These are phyloP conservation scores for Mayetiola destructor DNA, from an alignment of 2,888 invertebrate species.

Conservation along the genomic window DNA sequence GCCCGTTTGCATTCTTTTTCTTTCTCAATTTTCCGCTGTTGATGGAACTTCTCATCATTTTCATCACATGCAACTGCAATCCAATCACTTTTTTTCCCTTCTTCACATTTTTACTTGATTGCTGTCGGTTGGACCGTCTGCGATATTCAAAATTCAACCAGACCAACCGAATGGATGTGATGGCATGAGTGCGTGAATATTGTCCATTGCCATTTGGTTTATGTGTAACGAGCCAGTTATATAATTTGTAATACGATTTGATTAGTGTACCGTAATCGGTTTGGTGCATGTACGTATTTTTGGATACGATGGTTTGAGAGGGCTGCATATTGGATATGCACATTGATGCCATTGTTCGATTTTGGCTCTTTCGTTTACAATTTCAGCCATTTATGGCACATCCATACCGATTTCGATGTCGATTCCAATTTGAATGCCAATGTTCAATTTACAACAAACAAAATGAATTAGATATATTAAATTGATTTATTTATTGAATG, in stretches of 20 bases:
- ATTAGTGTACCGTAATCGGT: slow-evolving; percentile 12
- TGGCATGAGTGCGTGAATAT: not conserved
- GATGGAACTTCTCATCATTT: not conserved
- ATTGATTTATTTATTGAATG: slow-evolving; percentile 15
- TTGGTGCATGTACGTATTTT: no score
- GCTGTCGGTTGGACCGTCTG: not conserved
- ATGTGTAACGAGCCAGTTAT: slow-evolving; percentile 9
- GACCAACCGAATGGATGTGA: not conserved
- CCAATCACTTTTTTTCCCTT: not conserved
- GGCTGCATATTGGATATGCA: no score
- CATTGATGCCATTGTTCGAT: not conserved
- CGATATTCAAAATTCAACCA: not conserved
- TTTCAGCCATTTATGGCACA: not conserved
- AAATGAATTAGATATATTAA: slow-evolving; percentile 15
- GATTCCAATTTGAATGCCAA: not conserved
- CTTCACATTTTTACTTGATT: not conserved
- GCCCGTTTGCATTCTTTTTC: no score
- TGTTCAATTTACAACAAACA: slow-evolving; percentile 7
- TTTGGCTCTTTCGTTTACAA: not conserved
- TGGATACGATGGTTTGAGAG: not conserved
- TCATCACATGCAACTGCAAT: not conserved
- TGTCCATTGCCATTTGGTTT: slow-evolving; percentile 12
- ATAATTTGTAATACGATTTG: slow-evolving; percentile 5
- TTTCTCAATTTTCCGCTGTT: no score
- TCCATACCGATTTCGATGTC: not conserved